These are phyloP conservation scores for Aurelia aurita complex sp. Pacific DNA, from an alignment of 30 jellyfish, hydroid and myxozoan species.

Conservation along the genomic window DNA sequence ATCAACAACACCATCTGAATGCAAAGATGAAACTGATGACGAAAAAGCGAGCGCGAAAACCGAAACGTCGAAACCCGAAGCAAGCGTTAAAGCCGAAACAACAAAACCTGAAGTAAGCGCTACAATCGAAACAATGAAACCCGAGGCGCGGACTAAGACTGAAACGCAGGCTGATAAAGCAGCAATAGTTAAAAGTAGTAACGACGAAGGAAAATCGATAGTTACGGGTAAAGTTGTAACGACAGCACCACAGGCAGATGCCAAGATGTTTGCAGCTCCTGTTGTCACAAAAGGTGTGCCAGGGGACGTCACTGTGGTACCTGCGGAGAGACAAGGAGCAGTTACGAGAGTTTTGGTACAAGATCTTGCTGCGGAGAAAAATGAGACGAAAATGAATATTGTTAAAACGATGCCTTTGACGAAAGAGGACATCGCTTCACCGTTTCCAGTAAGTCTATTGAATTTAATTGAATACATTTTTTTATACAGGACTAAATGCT, in stretches of 20 bases:
- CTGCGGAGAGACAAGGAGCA: conserved; percentile 63
- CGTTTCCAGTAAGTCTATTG: conserved; percentile 49
- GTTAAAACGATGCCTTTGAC: conserved; percentile 34
- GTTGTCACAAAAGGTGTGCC: conserved; percentile 16
- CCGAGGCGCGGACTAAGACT: background rate
- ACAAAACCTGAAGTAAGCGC: conserved; percentile 10
- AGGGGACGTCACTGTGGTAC: conserved; percentile 59
- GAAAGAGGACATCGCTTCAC: background rate
- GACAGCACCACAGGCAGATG: conserved; percentile 40
- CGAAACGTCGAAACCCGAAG: conserved; percentile 15
- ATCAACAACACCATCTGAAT: conserved; percentile 5
- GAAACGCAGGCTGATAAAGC: background rate
- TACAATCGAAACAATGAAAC: background rate
- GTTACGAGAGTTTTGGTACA: conserved; percentile 50
- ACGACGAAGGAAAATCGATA: background rate
- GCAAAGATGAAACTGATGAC: conserved; percentile 23
- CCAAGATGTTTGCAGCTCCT: conserved; percentile 61
- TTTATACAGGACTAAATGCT: no score
- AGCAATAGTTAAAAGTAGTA: background rate
- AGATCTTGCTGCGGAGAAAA: conserved; percentile 36
- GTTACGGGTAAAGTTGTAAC: conserved; percentile 20
- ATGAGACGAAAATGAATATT: conserved; percentile 23
- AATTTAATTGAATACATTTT: background rate
- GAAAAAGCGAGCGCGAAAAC: conserved; percentile 8
- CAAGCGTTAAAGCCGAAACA: background rate